These are phyloP conservation scores for Geococcyx californianus DNA, from an alignment of 2,113 vertebrate genomes.

Conservation along the genomic window DNA sequence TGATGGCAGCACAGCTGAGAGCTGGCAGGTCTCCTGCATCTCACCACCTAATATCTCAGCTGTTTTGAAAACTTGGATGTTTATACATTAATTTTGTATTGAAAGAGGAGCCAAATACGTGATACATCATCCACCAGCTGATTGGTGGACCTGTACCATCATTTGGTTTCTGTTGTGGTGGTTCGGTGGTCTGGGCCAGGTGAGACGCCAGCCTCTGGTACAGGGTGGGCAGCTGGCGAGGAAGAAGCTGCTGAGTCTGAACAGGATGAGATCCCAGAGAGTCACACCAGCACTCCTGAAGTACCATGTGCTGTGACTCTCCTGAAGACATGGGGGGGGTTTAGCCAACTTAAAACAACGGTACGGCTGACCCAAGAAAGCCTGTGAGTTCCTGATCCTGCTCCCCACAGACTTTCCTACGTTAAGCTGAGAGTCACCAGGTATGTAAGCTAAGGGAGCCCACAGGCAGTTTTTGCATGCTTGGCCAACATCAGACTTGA, in stretches of 20 bases:
- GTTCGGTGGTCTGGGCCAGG: neutral
- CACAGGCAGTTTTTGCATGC: conserved; percentile 18
- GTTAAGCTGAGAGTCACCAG: neutral
- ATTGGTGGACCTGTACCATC: neutral
- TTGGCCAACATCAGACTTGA: neutral
- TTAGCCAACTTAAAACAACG: neutral
- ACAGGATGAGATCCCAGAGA: neutral
- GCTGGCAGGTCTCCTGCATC: accelerated
- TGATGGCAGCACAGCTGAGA: accelerated
- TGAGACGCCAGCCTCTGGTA: neutral
- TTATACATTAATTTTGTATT: neutral
- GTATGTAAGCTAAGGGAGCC: neutral
- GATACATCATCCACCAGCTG: neutral
- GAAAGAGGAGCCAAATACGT: neutral
- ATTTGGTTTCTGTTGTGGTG: neutral
- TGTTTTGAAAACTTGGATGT: neutral
- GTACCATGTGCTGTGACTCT: neutral
- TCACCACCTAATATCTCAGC: neutral
- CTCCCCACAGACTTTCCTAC: neutral
- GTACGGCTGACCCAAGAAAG: neutral
- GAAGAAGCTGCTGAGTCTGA: neutral
- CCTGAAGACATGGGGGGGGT: accelerated
- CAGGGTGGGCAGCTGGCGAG: neutral
- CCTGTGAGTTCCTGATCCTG: neutral
- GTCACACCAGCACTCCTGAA: neutral